phyloP scores from a whole-genome alignment of 1,140 invertebrate genomes.

The Trichonephila clavata region DNA sequence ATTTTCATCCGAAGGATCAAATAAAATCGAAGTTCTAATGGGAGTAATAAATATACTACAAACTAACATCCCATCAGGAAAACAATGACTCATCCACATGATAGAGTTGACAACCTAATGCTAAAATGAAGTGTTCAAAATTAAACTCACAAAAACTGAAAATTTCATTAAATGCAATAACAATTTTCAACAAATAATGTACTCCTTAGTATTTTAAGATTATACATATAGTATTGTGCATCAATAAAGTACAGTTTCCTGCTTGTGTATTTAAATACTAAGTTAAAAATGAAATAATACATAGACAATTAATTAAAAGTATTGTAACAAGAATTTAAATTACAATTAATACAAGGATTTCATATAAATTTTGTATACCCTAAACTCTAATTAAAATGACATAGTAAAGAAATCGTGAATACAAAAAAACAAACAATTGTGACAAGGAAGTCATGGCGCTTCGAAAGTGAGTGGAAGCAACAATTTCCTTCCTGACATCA shows the following conservation, averaged over 20 bases:
- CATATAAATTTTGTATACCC: background rate
- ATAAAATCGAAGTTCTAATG: constrained; percentile 18
- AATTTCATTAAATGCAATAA: too few relatives aligned
- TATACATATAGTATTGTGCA: too few relatives aligned
- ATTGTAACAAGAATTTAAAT: background rate
- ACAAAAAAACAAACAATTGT: background rate
- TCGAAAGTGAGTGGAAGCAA: constrained; percentile 32
- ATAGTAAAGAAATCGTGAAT: background rate
- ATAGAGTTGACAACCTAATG: background rate
- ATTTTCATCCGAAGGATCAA: constrained; percentile 66
- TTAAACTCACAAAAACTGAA: background rate
- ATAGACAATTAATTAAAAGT: background rate
- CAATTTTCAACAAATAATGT: too few relatives aligned
- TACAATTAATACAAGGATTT: background rate
- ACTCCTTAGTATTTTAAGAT: too few relatives aligned
- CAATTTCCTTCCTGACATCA: constrained; percentile 61
- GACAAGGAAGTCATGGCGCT: constrained; percentile 50
- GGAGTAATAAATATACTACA: background rate
- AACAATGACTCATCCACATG: constrained; percentile 43
- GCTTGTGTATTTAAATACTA: background rate
- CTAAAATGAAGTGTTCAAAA: background rate
- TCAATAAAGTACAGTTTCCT: too few relatives aligned
- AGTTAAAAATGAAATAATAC: background rate
- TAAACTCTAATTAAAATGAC: background rate
- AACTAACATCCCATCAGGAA: constrained; percentile 39